Percentiles rank a stretch among this genome's conserved stretches.
Evolutionary conservation across 2,797 vertebrate species (phyloP).

Genomic region (Takifugu ocellatus): DNA sequence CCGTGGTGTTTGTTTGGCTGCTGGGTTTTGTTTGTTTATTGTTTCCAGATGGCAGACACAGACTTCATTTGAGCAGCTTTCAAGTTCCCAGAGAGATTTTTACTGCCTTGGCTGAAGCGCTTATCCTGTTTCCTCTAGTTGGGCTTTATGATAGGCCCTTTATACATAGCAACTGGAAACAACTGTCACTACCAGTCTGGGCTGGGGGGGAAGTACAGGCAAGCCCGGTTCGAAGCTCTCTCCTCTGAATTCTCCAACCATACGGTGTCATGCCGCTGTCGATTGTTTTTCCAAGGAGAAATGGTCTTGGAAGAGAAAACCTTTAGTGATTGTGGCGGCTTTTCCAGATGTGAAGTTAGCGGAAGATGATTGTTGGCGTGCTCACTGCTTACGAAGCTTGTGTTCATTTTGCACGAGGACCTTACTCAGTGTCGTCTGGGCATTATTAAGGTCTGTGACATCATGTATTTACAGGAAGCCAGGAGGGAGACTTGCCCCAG

Average conservation of each 20-base stretch:
- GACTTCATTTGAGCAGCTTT: slow-evolving; percentile 83
- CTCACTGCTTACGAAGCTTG: slow-evolving; percentile 31
- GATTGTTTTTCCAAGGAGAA: slow-evolving; percentile 13
- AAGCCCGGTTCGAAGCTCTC: slow-evolving; percentile 20
- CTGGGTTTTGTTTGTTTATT: slow-evolving; percentile 85
- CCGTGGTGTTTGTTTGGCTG: slow-evolving; percentile 74
- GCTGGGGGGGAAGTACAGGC: slow-evolving; percentile 24
- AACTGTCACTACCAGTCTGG: slow-evolving; percentile 75
- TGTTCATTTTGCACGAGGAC: slow-evolving; percentile 33
- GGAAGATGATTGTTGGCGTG: neutral
- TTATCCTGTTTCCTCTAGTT: slow-evolving; percentile 81
- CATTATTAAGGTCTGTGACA: slow-evolving; percentile 75
- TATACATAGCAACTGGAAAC: slow-evolving; percentile 76
- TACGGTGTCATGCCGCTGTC: slow-evolving; percentile 35
- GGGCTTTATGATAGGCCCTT: slow-evolving; percentile 79
- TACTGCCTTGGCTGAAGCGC: slow-evolving; percentile 81
- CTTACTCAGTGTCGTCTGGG: slow-evolving; percentile 63
- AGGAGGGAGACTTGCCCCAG: slow-evolving; percentile 68
- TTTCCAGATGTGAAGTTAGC: slow-evolving; percentile 10
- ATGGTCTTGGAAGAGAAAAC: slow-evolving; percentile 16
- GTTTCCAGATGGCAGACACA: slow-evolving; percentile 84
- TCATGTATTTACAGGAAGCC: slow-evolving; percentile 82
- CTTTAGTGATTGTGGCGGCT: slow-evolving; percentile 11
- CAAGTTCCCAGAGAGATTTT: slow-evolving; percentile 84
- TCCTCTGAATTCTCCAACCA: slow-evolving; percentile 8